phyloP scores from a whole-genome alignment of 2,113 vertebrate genomes.

The Egretta garzetta region DNA sequence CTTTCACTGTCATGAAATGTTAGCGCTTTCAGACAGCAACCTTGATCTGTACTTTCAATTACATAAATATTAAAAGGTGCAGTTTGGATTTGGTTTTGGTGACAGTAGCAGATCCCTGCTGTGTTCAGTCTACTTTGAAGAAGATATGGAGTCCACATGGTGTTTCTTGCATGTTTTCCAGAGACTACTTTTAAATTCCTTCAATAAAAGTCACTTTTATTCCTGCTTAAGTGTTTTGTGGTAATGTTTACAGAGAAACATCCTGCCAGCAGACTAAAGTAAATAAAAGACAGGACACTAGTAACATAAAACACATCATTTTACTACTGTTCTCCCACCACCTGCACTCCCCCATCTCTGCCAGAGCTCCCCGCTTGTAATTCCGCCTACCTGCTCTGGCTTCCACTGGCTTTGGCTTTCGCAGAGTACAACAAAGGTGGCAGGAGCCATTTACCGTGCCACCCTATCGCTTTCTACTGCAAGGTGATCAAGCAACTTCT shows the following conservation, averaged over 20 bases:
- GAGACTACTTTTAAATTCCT: slow-evolving; percentile 65
- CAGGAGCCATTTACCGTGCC: background rate
- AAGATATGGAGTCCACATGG: slow-evolving; percentile 58
- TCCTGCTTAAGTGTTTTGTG: slow-evolving; percentile 52
- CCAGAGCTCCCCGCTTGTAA: background rate
- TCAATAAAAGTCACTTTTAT: slow-evolving; percentile 68
- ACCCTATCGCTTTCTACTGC: background rate
- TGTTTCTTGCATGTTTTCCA: slow-evolving; percentile 58
- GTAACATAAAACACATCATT: slow-evolving; percentile 22
- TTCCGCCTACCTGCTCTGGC: background rate
- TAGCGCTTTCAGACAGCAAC: slow-evolving; percentile 38
- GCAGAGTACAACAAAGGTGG: background rate
- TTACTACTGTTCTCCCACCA: slow-evolving; percentile 20
- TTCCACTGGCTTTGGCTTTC: background rate
- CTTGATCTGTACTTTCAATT: slow-evolving; percentile 60
- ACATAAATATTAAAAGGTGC: slow-evolving; percentile 59
- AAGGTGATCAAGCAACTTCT: background rate
- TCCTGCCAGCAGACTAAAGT: slow-evolving; percentile 42
- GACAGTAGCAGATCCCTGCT: slow-evolving; percentile 53
- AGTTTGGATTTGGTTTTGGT: slow-evolving; percentile 59
- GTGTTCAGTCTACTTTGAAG: slow-evolving; percentile 54
- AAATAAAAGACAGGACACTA: slow-evolving; percentile 48
- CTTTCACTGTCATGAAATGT: slow-evolving; percentile 43
- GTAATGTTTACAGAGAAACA: slow-evolving; percentile 67
- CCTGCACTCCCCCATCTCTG: background rate